Conservation (phyloP, 2,113 vertebrate genomes). For the Ahaetulla prasina region DNA sequence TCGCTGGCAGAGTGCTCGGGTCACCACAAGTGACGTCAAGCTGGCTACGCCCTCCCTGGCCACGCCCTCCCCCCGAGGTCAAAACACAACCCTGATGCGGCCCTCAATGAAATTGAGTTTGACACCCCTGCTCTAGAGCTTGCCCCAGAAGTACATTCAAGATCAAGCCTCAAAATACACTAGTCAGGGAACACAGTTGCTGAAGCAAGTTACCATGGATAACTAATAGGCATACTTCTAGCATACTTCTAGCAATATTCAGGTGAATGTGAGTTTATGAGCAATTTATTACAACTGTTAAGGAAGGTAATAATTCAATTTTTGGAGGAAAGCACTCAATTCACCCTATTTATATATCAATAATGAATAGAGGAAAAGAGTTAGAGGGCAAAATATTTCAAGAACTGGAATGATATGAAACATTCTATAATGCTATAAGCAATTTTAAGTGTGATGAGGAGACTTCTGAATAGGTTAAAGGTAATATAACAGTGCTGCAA, state of each 20-base stretch:
- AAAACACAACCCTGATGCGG: too few relatives aligned
- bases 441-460: background rate
- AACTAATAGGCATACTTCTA: background rate
- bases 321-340: background rate
- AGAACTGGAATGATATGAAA: background rate
- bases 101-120: too few relatives aligned
- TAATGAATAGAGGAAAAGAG: too few relatives aligned
- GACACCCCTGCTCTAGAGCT: background rate
- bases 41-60: too few relatives aligned
- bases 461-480: background rate
- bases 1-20: too few relatives aligned
- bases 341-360: background rate
- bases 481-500: background rate
- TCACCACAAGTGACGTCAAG: too few relatives aligned
- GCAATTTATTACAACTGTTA: background rate
- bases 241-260: too few relatives aligned
- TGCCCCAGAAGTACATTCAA: background rate
- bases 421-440: background rate
- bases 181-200: background rate
- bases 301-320: background rate
- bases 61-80: too few relatives aligned
- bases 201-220: background rate
- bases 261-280: background rate
- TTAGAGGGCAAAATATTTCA: background rate
- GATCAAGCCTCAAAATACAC: background rate